Base-by-base conservation (phyloP, 2,888 invertebrate genomes). In the Matsumyia berberina region DNA sequence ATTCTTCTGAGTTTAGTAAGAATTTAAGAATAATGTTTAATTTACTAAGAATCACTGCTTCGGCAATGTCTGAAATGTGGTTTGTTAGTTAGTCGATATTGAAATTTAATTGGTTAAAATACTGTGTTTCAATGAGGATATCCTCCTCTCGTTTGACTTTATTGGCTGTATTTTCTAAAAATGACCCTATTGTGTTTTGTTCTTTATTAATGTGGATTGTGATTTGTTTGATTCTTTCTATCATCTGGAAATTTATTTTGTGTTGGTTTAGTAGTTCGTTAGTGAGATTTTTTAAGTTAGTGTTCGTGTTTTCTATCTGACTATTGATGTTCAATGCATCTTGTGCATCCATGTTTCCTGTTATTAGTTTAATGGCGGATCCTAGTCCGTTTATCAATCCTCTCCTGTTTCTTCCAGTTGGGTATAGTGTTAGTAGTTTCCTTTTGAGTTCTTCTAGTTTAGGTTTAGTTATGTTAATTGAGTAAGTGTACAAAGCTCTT, bases 211-310 rank as follows among this genome's bases (percentile, higher is more conserved):
- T 85, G 17, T 80, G 76, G 8, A 49, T 7, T 3, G 60, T 85
- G 4, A 85, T 76, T 9, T 69, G 79, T 62, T 79, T 64, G 35
- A 85, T 74, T 39, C 74, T 60, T 24, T 85, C 57, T 5, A 79
- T 64, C 53, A 70, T 74, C 35, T 69, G 53, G 8, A 60, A 49
- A 29, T 83, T 83, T 0, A 79, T 7, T 12, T 8, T 19, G 17
- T 53, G 44, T 66, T 60, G 66, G 9, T 29, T 72, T 51, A 9
- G 15, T 57, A 69, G 46, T 24, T 24, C 24, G 24, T 24, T 24
- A 24, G 24, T 24, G 24, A 24, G 24, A 24, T 24, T 24, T 24
- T 11, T 24, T 37, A 39, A 15, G 31, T 55, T 69, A 2, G 17
- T 11, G 31, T 62, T 42, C 1, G 39, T 39, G 42, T 42, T 15